Conservation (phyloP, 2,113 vertebrate genomes). For the Tenrec ecaudatus region DNA sequence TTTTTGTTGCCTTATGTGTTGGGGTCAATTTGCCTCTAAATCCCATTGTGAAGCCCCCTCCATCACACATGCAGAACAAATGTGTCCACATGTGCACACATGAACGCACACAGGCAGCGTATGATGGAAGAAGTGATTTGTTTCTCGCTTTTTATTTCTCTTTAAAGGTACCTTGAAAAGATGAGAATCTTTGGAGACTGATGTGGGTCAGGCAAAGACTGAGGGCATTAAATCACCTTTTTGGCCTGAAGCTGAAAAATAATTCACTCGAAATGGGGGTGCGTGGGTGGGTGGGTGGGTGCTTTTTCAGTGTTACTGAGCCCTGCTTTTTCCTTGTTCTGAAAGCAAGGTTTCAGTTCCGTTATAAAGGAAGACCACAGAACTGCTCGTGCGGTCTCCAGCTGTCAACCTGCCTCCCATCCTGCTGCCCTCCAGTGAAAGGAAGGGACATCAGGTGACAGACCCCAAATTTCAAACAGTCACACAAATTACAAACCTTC, state of each 20-base stretch:
- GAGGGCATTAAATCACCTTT: slow-evolving; percentile 13
- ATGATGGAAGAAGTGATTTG: neutral
- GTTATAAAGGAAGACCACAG: slow-evolving; percentile 40
- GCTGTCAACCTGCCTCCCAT: slow-evolving; percentile 51
- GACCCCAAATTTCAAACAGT: slow-evolving; percentile 76
- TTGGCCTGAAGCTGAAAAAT: slow-evolving; percentile 35
- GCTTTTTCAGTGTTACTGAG: slow-evolving; percentile 54
- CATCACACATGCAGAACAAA: neutral
- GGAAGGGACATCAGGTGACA: slow-evolving; percentile 77
- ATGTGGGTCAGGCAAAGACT: slow-evolving; percentile 31
- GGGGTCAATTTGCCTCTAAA: neutral
- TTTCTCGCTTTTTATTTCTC: slow-evolving; percentile 16
- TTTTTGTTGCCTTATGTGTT: slow-evolving; percentile 26
- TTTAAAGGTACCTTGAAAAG: slow-evolving; percentile 51
- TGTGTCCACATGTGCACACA: neutral
- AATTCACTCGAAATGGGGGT: neutral
- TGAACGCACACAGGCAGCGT: neutral
- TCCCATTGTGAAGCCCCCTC: neutral
- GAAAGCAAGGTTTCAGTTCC: slow-evolving; percentile 55
- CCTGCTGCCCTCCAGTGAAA: slow-evolving; percentile 73
- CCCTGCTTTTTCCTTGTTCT: neutral
- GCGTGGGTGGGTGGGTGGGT: no score
- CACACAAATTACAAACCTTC: slow-evolving; percentile 82
- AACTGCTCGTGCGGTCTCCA: slow-evolving; percentile 58
- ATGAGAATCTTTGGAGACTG: slow-evolving; percentile 21